Conservation (phyloP, 2,113 vertebrate genomes). For the Thomomys bottae region DNA sequence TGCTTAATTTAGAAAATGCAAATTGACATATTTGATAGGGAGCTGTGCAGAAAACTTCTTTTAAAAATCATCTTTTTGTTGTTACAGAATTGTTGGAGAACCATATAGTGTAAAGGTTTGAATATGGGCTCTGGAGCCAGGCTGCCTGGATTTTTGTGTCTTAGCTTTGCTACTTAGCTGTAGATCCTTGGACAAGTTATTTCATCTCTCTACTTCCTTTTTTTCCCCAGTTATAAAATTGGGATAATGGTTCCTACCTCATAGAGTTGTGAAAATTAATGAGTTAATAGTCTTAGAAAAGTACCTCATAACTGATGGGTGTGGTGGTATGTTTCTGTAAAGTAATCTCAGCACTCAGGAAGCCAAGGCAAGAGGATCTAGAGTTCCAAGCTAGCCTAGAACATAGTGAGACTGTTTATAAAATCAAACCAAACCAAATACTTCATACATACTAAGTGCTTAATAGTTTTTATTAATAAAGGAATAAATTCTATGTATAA, state of each 20-base stretch:
- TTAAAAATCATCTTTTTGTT: not conserved
- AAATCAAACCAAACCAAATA: not conserved
- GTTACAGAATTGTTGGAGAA: constrained; percentile 6
- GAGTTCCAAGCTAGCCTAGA: not conserved
- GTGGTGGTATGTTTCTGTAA: not conserved
- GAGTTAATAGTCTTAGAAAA: constrained; percentile 40
- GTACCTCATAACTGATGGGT: not conserved
- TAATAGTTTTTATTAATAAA: not conserved
- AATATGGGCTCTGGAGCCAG: not conserved
- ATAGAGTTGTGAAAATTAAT: constrained; percentile 50
- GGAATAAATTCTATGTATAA: constrained; percentile 38
- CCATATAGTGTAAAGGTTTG: not conserved
- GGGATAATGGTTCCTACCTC: constrained; percentile 21
- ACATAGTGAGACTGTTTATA: not conserved
- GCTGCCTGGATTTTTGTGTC: not conserved
- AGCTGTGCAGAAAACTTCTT: constrained; percentile 17
- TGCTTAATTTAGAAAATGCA: constrained; percentile 52
- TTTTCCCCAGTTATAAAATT: constrained; percentile 29
- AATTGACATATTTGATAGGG: constrained; percentile 13
- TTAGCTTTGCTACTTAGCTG: not conserved
- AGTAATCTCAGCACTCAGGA: not conserved
- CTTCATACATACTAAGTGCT: not conserved
- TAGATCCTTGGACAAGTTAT: not conserved
- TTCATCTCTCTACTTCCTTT: not conserved
- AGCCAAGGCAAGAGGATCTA: not conserved